Evolutionary conservation across 2,113 vertebrate genomes (phyloP), one percentile per base, ranked within the genome.

Genomic region (Ciconia stormi): DNA sequence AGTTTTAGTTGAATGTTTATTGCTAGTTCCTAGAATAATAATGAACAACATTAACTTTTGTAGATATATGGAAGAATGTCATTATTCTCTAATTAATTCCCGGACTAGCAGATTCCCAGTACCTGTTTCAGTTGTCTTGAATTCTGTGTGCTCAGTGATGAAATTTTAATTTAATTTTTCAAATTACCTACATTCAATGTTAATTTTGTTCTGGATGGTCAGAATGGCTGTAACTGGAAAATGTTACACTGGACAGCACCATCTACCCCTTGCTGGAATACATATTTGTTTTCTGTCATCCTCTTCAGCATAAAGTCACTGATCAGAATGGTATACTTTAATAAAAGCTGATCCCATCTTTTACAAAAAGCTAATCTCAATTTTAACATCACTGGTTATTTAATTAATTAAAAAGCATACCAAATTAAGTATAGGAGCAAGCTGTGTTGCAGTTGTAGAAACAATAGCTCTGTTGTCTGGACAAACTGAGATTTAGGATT

Each of bases 401-500:
- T 76, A 74, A 90, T 83, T 6, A 69, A 53, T 69, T 82, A 49
- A 93, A 94, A 72, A 8, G 0, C 23, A 17, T 61, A 21, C 52
- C 58, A 79, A 80, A 72, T 67, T n/a, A 66, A 82, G 18, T 50
- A 34, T 34, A 88, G 56, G 38, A 49, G 47, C 63, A 63, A 83
- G n/a, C 36, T 80, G 27, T 78, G 34, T 82, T 66, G 55, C 4
- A 9, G 23, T 34, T 73, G 17, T 38, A 63, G 91, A 82, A 95
- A 95, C 90, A 94, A 82, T 38, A 67, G 65, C 23, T 79, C 81
- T 77, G 27, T 85, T 96, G 78, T 97, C 91, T 58, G 62, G 66
- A 36, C 27, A n/a, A 65, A 89, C n/a, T 66, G 82, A 90, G 84
- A 90, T 94, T 96, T 96, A 93, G 93, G 81, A 94, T 94, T 96